phyloP scores from a whole-genome alignment of 2,888 invertebrate genomes.

The Ectemnius continuus region DNA sequence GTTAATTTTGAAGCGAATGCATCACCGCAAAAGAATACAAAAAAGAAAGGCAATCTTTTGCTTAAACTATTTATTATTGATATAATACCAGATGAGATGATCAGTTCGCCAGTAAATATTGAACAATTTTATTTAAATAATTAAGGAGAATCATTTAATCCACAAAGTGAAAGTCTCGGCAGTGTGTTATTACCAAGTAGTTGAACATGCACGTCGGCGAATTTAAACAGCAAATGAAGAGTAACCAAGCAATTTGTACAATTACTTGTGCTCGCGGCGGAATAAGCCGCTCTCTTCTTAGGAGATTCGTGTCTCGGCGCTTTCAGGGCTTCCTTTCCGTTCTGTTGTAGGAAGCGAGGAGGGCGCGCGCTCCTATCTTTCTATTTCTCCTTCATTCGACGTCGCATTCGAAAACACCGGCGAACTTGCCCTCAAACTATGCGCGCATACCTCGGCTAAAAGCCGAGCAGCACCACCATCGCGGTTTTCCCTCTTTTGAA shows the following conservation, averaged over 20 bases:
- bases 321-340: constrained; percentile 25
- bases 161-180: no score
- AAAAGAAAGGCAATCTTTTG: no score
- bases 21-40: no score
- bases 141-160: no score
- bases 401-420: constrained; percentile 44
- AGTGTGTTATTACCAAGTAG: no score
- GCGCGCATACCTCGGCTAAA: constrained; percentile 6
- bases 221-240: constrained; percentile 30
- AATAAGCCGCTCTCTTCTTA: constrained; percentile 50
- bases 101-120: no score
- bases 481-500: background rate
- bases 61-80: no score
- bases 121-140: no score
- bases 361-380: background rate
- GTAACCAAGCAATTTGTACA: constrained; percentile 65
- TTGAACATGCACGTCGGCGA: no score
- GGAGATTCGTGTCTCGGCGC: constrained; percentile 34
- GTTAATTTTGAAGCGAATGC: no score
- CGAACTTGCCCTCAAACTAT: constrained; percentile 30
- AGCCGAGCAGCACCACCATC: constrained; percentile 9
- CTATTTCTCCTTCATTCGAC: constrained; percentile 18
- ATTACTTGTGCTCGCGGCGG: constrained; percentile 67
- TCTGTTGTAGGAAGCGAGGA: background rate
- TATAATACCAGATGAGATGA: no score